phyloP scores from a whole-genome alignment of 2,113 vertebrate genomes.

The Tragelaphus strepsiceros region DNA sequence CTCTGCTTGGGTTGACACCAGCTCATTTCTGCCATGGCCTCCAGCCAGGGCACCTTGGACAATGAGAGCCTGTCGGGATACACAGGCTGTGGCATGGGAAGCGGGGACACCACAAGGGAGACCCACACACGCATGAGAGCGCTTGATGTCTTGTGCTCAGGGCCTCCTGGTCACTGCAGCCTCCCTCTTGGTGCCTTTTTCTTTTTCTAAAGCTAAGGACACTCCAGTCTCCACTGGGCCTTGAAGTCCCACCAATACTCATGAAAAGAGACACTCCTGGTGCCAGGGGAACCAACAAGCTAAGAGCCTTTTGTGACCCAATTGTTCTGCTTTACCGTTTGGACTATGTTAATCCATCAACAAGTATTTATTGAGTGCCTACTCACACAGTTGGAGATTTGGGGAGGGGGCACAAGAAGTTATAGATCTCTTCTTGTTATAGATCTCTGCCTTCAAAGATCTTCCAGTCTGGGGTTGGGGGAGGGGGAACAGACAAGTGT shows the following conservation, averaged over 20 bases:
- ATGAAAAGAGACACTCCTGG: background rate
- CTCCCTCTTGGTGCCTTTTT: background rate
- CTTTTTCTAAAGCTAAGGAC: background rate
- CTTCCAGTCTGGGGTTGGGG: background rate
- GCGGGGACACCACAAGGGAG: background rate
- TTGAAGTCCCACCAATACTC: background rate
- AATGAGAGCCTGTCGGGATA: background rate
- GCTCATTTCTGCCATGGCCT: background rate
- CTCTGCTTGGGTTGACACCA: slow-evolving; percentile 17
- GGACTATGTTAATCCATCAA: background rate
- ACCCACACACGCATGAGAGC: background rate
- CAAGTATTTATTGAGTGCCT: slow-evolving; percentile 48
- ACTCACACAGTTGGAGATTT: background rate
- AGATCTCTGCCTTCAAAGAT: background rate
- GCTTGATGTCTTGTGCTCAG: background rate
- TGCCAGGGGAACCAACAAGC: background rate
- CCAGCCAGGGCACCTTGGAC: background rate
- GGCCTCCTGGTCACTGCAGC: background rate
- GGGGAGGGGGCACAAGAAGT: background rate
- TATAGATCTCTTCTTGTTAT: background rate
- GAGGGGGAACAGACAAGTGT: background rate
- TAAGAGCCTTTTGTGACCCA: slow-evolving; percentile 7
- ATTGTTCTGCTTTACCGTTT: slow-evolving; percentile 1
- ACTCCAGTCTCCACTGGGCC: background rate
- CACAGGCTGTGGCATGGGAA: background rate